A percentile compares a stretch with the other conserved stretches of the same genome.
Conservation (phyloP, 2,797 vertebrate species). For the Loris lydekkerianus region DNA sequence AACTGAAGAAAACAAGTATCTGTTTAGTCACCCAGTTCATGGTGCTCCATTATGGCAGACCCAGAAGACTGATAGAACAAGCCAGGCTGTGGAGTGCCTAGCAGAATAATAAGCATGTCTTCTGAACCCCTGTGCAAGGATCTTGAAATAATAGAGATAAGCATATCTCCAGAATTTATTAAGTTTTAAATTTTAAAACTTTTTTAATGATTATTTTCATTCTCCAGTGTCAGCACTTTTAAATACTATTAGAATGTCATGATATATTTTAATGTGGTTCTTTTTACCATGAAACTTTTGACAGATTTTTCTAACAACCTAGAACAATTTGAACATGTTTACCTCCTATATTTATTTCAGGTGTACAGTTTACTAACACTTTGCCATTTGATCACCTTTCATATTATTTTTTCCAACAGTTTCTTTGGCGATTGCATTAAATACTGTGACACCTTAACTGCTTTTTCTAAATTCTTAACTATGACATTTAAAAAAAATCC, state of each 20-base stretch:
- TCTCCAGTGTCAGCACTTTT: not conserved
- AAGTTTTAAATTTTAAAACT: too few species aligned
- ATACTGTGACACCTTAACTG: not conserved
- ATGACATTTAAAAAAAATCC: not conserved
- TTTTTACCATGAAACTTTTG: not conserved
- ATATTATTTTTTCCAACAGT: not conserved
- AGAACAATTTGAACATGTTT: not conserved
- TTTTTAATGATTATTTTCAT: not conserved
- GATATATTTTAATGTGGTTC: not conserved
- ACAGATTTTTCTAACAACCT: not conserved
- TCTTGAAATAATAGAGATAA: not conserved
- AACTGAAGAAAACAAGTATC: not conserved
- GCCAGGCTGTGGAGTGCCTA: too few species aligned
- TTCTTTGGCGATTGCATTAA: not conserved
- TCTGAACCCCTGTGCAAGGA: not conserved
- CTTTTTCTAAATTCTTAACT: conserved; percentile 7
- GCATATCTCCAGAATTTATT: not conserved
- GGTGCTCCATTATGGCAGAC: not conserved
- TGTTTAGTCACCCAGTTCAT: not conserved
- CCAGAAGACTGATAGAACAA: not conserved
- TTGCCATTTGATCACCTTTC: not conserved
- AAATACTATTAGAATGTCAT: not conserved
- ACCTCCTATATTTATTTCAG: not conserved
- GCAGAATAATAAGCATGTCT: not conserved
- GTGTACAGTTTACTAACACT: not conserved